phyloP scores from a whole-genome alignment of 2,113 vertebrate species.

The Rynchops niger region DNA sequence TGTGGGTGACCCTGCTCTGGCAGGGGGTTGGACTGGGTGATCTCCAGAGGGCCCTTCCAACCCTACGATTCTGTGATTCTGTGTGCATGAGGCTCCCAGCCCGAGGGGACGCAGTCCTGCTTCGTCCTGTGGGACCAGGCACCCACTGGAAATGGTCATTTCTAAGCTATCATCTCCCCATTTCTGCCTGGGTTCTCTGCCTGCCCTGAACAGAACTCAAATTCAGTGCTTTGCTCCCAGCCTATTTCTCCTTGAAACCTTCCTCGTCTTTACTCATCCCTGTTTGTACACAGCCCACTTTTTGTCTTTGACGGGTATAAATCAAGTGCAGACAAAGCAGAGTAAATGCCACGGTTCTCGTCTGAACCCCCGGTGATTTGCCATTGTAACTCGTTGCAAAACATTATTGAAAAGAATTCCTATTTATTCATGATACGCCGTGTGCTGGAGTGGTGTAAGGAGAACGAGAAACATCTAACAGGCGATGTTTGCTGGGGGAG shows the following conservation, averaged over 20 bases:
- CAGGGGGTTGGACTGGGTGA: too few relatives aligned
- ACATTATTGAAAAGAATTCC: neutral
- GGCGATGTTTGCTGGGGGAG: neutral
- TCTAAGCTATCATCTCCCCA: neutral
- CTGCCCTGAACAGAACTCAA: neutral
- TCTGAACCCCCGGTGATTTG: neutral
- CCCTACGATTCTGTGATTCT: neutral
- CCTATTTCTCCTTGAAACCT: neutral
- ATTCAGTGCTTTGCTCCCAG: neutral
- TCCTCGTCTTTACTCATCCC: neutral
- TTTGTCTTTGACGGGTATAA: neutral
- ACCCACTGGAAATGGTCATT: neutral
- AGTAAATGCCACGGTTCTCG: neutral
- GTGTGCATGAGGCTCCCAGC: neutral
- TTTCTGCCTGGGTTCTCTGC: neutral
- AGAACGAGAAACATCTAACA: neutral
- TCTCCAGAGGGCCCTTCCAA: too few relatives aligned
- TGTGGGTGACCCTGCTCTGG: too few relatives aligned
- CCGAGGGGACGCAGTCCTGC: rapidly evolving
- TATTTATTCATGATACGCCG: neutral
- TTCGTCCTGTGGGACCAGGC: neutral
- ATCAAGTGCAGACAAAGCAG: neutral
- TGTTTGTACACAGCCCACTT: neutral
- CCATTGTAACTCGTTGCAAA: neutral
- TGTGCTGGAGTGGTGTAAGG: neutral